A percentile compares a stretch with the other conserved stretches of the same genome.
phyloP scores from a whole-genome alignment of 1,140 invertebrate species.

The Coptotermes formosanus region DNA sequence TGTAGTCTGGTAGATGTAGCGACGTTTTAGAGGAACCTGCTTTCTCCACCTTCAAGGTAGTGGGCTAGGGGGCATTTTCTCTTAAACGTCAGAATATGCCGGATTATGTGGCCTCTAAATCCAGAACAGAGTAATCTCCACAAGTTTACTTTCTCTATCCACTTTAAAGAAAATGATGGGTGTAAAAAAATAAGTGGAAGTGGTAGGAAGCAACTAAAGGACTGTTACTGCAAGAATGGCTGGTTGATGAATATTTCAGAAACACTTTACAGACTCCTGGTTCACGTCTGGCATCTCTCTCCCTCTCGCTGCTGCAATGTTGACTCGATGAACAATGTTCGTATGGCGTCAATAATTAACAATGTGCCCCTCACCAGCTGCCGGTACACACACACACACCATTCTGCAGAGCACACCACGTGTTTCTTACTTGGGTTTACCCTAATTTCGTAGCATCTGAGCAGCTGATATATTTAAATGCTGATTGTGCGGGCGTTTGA shows the following conservation, averaged over 20 bases:
- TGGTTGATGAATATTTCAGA: conserved; percentile 10
- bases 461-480: no score
- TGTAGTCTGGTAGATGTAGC: no score
- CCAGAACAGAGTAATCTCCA: no score
- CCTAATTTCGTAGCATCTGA: neutral
- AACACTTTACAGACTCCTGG: neutral
- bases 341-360: conserved; percentile 7
- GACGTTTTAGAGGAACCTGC: no score
- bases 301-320: neutral
- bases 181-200: neutral
- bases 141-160: neutral
- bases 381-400: neutral
- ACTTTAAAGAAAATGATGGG: neutral
- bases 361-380: neutral
- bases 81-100: no score
- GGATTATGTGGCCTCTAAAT: no score
- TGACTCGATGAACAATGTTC: neutral
- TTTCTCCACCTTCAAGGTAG: no score
- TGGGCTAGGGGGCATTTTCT: no score
- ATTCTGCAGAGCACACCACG: neutral
- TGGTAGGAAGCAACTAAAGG: neutral
- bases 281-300: neutral
- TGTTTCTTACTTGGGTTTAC: neutral
- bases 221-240: neutral
- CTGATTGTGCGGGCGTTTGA: no score